These are phyloP conservation scores for Aratinga solstitialis DNA, from an alignment of 2,797 vertebrate species.

Conservation along the genomic window DNA sequence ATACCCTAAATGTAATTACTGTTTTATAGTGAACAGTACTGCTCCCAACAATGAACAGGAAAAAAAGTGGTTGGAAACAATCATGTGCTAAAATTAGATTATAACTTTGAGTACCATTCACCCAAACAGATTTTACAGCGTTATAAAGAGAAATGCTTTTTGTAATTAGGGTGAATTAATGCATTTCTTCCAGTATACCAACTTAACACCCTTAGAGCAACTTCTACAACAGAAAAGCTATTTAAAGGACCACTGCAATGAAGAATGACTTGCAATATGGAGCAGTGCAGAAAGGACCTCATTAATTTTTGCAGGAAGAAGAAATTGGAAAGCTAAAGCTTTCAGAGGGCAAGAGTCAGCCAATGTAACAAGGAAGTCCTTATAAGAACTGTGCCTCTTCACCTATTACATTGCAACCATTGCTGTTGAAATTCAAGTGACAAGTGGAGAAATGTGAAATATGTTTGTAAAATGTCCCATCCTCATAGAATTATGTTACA, in stretches of 20 bases:
- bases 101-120: slow-evolving; percentile 5
- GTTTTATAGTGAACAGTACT: neutral
- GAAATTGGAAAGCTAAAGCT: neutral
- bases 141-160: neutral
- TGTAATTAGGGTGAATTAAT: slow-evolving; percentile 43
- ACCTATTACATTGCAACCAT: neutral
- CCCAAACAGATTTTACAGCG: slow-evolving; percentile 5
- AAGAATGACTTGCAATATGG: slow-evolving; percentile 6
- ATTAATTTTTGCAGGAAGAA: slow-evolving; percentile 16
- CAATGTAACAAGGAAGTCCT: neutral
- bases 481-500: neutral
- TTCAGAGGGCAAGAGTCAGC: slow-evolving; percentile 31
- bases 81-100: slow-evolving; percentile 8
- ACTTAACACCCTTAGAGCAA: neutral
- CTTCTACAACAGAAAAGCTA: neutral
- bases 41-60: neutral
- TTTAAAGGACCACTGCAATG: slow-evolving; percentile 21
- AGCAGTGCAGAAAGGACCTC: slow-evolving; percentile 7
- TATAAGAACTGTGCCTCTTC: neutral
- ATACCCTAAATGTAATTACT: neutral
- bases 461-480: neutral
- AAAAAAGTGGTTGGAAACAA: neutral
- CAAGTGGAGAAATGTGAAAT: neutral
- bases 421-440: neutral
- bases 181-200: neutral